phyloP scores from a whole-genome alignment of 2,888 invertebrate genomes.

The Phytoseiulus persimilis region DNA sequence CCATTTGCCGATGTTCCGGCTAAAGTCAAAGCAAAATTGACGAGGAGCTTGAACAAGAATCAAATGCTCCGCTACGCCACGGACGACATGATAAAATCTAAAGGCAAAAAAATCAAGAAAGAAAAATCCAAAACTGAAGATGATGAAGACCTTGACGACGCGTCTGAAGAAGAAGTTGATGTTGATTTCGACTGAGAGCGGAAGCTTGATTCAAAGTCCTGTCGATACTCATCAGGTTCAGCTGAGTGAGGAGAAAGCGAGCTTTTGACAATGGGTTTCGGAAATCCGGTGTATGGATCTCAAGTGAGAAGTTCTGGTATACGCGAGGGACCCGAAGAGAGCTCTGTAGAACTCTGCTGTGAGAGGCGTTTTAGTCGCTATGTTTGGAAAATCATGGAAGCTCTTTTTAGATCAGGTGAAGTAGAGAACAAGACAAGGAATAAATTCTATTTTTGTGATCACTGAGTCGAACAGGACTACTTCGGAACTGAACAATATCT shows the following conservation, averaged over 20 bases:
- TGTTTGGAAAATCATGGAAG: no score
- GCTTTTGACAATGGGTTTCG: not conserved
- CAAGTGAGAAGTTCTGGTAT: no score
- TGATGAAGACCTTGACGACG: constrained; percentile 48
- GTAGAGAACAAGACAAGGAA: no score
- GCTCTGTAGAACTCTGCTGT: no score
- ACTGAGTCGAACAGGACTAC: no score
- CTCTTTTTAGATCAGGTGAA: no score
- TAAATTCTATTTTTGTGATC: no score
- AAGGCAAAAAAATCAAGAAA: constrained; percentile 37
- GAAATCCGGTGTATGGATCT: no score
- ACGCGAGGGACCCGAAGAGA: no score
- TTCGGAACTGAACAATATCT: no score
- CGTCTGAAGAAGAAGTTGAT: constrained; percentile 46
- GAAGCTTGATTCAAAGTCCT: not conserved
- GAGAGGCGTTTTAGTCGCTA: no score
- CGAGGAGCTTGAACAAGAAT: constrained; percentile 81
- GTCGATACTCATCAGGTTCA: not conserved
- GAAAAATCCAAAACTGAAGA: constrained; percentile 44
- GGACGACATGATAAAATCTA: constrained; percentile 40
- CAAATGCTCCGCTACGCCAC: constrained; percentile 56
- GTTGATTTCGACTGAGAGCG: not conserved
- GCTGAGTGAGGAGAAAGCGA: not conserved
- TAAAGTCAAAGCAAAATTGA: constrained; percentile 64
- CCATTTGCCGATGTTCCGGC: constrained; percentile 61